Evolutionary conservation across 35 echinoderm and acorn worm species (phyloP).

Genomic region (Strongylocentrotus purpuratus): DNA sequence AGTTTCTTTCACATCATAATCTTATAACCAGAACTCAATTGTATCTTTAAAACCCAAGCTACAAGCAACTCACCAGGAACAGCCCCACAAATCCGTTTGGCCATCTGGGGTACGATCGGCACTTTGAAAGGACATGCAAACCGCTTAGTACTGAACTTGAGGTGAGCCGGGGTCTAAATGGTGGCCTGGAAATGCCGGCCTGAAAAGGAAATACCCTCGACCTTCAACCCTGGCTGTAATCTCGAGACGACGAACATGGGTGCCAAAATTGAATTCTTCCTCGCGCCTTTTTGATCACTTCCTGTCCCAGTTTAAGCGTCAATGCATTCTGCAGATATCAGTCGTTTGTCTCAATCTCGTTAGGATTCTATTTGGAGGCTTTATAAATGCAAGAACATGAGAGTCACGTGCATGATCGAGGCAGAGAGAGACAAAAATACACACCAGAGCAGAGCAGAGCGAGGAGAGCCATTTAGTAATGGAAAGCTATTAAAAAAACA

Average conservation of each 20-base stretch:
- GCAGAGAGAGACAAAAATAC: too few species aligned
- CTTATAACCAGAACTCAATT: too few species aligned
- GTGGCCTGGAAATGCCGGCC: neutral
- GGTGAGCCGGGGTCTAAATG: neutral
- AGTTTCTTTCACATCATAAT: too few species aligned
- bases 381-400: too few species aligned
- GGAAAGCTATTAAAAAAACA: too few species aligned
- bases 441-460: too few species aligned
- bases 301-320: neutral
- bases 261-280: conserved; percentile 36
- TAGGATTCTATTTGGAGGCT: neutral
- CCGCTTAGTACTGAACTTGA: neutral
- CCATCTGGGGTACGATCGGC: neutral
- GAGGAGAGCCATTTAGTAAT: too few species aligned
- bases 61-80: neutral
- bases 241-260: neutral
- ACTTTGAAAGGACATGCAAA: neutral
- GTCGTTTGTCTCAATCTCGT: neutral
- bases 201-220: neutral
- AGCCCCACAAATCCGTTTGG: neutral
- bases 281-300: conserved; percentile 34
- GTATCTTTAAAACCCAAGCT: neutral
- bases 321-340: conserved; percentile 19
- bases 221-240: conserved; percentile 19
- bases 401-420: too few species aligned